Conservation (phyloP, 2,113 vertebrate genomes). For the Proterorhinus semilunaris region DNA sequence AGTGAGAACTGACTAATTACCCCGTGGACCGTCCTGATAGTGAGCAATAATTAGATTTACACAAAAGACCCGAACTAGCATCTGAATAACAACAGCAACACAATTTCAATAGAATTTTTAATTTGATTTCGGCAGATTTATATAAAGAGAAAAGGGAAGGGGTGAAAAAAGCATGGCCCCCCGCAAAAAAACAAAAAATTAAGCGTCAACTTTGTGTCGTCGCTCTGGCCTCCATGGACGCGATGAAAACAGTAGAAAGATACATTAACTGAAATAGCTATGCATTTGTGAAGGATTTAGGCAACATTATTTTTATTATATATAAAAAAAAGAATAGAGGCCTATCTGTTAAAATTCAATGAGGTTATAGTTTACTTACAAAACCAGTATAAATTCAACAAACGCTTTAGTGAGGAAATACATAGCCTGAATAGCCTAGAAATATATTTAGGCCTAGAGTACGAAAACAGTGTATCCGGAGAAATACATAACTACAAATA, state of each 20-base stretch:
- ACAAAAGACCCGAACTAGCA: slow-evolving; percentile 72
- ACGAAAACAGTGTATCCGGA: background rate
- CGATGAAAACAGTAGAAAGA: background rate
- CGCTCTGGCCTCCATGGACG: background rate
- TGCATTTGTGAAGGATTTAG: background rate
- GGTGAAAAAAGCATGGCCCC: background rate
- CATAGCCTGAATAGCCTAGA: too few species aligned
- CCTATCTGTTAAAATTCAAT: too few species aligned
- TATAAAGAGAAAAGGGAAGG: slow-evolving; percentile 45
- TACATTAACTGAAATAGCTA: background rate
- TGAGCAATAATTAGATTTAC: slow-evolving; percentile 75
- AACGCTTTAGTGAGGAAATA: too few species aligned
- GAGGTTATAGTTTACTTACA: too few species aligned
- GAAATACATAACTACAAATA: background rate
- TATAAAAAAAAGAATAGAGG: too few species aligned
- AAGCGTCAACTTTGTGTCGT: background rate
- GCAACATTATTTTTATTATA: background rate
- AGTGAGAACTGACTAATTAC: slow-evolving; percentile 77
- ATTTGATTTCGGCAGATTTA: slow-evolving; percentile 68
- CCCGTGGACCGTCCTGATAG: slow-evolving; percentile 74
- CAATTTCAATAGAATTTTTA: slow-evolving; percentile 72
- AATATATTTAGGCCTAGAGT: background rate
- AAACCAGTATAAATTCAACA: too few species aligned
- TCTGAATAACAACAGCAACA: slow-evolving; percentile 76
- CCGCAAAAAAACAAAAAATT: slow-evolving; percentile 12